Evolutionary conservation across 2,888 invertebrate genomes (phyloP).

Genomic region (Cephus nigrinus): DNA sequence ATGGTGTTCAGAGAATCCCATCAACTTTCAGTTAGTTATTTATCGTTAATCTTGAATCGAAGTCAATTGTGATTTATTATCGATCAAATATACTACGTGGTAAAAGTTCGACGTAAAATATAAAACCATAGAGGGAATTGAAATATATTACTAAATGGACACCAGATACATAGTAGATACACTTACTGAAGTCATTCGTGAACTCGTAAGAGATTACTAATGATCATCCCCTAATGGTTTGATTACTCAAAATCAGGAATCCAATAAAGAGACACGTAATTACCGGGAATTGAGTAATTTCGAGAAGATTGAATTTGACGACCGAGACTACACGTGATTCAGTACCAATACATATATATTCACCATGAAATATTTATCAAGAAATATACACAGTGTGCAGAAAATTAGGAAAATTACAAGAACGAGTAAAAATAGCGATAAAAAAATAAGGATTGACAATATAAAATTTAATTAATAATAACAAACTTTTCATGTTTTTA

Average conservation of each 20-base stretch:
- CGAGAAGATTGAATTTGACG: background rate
- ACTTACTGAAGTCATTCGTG: background rate
- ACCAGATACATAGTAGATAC: background rate
- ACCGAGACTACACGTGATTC: background rate
- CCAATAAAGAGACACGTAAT: background rate
- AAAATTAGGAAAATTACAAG: background rate
- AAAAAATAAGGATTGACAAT: background rate
- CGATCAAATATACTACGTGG: too few relatives aligned
- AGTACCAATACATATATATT: background rate
- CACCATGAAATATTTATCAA: too few relatives aligned
- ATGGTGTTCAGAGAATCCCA: background rate
- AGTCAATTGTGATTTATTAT: too few relatives aligned
- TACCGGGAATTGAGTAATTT: background rate
- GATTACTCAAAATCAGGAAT: background rate
- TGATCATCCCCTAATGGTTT: background rate
- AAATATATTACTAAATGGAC: too few relatives aligned
- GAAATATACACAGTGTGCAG: background rate
- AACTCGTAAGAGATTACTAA: background rate
- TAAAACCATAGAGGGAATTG: too few relatives aligned
- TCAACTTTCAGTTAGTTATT: background rate
- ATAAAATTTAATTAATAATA: background rate
- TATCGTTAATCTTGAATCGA: too few relatives aligned
- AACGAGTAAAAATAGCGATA: background rate
- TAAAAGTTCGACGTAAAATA: too few relatives aligned
- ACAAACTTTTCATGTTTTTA: background rate